These are phyloP conservation scores for Oryzias melastigma DNA, from an alignment of 2,113 vertebrate species.

Conservation along the genomic window DNA sequence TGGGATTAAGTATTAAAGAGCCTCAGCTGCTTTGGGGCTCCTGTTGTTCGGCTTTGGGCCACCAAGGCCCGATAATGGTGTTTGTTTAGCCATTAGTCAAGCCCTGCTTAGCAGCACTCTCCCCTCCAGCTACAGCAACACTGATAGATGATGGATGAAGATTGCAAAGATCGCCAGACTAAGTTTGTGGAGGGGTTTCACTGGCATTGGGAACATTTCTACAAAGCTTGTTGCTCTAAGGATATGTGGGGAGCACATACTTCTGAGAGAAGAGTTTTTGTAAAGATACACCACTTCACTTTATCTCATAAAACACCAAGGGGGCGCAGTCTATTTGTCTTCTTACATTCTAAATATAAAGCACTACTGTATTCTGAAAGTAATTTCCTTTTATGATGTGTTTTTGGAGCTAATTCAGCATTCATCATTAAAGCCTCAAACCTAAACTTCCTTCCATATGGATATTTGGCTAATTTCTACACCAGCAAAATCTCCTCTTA, in stretches of 20 bases:
- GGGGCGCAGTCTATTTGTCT: conserved; percentile 49
- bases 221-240: conserved; percentile 12
- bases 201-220: conserved; percentile 38
- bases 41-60: conserved; percentile 57
- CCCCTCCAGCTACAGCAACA: conserved; percentile 45
- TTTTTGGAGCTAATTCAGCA: conserved; percentile 60
- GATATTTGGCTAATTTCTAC: conserved; percentile 44
- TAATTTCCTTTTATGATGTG: conserved; percentile 58
- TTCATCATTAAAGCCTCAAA: conserved; percentile 52
- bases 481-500: conserved; percentile 50
- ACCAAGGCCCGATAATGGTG: conserved; percentile 71
- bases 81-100: conserved; percentile 81
- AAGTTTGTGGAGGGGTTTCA: conserved; percentile 45
- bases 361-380: conserved; percentile 36
- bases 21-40: conserved; percentile 63
- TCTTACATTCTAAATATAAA: conserved; percentile 34
- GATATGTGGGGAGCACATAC: conserved; percentile 27
- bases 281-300: conserved; percentile 25
- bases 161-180: conserved; percentile 38
- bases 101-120: conserved; percentile 61
- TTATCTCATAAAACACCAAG: conserved; percentile 55
- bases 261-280: conserved; percentile 28
- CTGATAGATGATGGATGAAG: conserved; percentile 67
- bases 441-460: conserved; percentile 59
- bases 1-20: conserved; percentile 70